phyloP scores from a whole-genome alignment of 2,113 vertebrate genomes.

The Ageneiosus marmoratus region DNA sequence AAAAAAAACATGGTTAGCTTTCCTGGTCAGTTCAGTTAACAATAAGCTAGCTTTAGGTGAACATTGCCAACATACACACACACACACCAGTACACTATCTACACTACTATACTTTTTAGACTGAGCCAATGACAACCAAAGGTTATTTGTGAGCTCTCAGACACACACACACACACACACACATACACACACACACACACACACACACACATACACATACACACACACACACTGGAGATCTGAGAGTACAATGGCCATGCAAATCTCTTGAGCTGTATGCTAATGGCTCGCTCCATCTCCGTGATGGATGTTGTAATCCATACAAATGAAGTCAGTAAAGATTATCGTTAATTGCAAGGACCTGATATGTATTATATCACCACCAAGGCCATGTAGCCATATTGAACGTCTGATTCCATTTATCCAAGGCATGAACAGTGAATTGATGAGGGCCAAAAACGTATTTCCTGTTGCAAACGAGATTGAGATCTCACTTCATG shows the following conservation, averaged over 20 bases:
- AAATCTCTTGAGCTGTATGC: slow-evolving; percentile 39
- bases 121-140: slow-evolving; percentile 30
- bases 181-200: background rate
- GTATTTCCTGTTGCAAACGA: slow-evolving; percentile 34
- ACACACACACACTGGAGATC: slow-evolving; percentile 12
- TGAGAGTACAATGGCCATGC: slow-evolving; percentile 26
- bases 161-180: background rate
- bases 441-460: slow-evolving; percentile 34
- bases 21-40: no score
- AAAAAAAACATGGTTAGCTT: no score
- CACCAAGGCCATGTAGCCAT: slow-evolving; percentile 38
- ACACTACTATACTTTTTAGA: background rate
- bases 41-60: no score
- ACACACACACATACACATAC: background rate
- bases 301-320: slow-evolving; percentile 53
- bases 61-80: no score
- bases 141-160: slow-evolving; percentile 9
- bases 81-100: background rate
- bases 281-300: slow-evolving; percentile 38
- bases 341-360: slow-evolving; percentile 49
- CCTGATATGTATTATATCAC: slow-evolving; percentile 51
- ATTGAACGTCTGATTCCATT: slow-evolving; percentile 48
- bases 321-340: slow-evolving; percentile 51
- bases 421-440: slow-evolving; percentile 36
- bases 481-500: slow-evolving; percentile 36